Percentiles rank a stretch among this genome's conserved stretches.
Evolutionary conservation across 2,888 invertebrate species (phyloP).

Genomic region (Julus scandinavius): DNA sequence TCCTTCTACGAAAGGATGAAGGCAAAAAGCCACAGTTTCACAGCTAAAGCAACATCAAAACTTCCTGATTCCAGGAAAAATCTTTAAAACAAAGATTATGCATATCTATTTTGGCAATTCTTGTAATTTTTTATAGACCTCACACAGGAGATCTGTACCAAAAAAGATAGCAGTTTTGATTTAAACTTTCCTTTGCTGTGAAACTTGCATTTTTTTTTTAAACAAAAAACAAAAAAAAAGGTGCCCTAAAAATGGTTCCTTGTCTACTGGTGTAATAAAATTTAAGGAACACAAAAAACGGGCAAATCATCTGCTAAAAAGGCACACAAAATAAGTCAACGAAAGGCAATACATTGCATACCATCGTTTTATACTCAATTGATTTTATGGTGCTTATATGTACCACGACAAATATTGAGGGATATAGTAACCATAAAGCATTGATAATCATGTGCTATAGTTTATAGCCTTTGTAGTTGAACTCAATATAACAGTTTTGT

Average conservation of each 20-base stretch:
- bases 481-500: neutral
- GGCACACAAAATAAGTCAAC: slow-evolving; percentile 34
- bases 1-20: neutral
- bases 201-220: neutral
- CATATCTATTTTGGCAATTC: neutral
- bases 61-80: neutral
- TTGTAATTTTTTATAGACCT: neutral
- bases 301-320: neutral
- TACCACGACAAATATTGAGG: slow-evolving; percentile 36
- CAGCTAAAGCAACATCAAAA: neutral
- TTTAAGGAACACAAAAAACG: neutral
- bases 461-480: neutral
- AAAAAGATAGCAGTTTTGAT: neutral
- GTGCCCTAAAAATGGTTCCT: neutral
- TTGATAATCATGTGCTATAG: slow-evolving; percentile 3
- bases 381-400: slow-evolving; percentile 36
- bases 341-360: slow-evolving; percentile 24
- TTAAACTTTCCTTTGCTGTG: neutral
- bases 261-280: neutral
- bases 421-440: neutral
- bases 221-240: neutral
- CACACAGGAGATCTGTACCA: neutral
- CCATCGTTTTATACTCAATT: neutral
- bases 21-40: neutral
- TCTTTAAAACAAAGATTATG: neutral